Base-by-base conservation (phyloP, 2,797 vertebrate species). In the Phrynocephalus forsythii region DNA sequence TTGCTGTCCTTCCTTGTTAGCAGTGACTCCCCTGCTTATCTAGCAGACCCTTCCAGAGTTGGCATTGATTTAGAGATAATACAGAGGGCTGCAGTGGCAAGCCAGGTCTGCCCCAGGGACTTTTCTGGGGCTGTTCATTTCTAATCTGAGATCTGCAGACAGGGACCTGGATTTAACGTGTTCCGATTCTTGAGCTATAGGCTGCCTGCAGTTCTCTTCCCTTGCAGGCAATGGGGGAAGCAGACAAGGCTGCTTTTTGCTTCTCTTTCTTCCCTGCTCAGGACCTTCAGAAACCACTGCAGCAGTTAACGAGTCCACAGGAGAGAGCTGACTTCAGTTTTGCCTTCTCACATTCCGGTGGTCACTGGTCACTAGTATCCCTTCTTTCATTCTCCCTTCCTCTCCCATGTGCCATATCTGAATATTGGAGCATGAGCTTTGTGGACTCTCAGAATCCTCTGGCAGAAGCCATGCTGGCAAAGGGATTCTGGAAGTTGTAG, bases 1-100 rank as follows among this genome's bases (percentile, higher is more conserved):
- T 84, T 78, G 22, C 44, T 81, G 68, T 16, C 73, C 68, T 60
- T 84, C 77, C 68, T 84, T 68, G 79, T 81, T 88, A 88, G 30
- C 56, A 81, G 6, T 30, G 81, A 48, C 69, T 66, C 15, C 50
- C 22, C 50, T 44, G 30, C 77, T 72, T 81, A 86, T 86, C 78
- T 86, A 16, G 6, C 52, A 80, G 69, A 67, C 69, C 63, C 56
- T 75, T 88, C 69, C 67, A 48, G 82, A 85, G 24, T 52, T 81
- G 38, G 60, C 77, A 85, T n/a, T 66, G 78, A 76, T 80, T 84
- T 28, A 75, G 16, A 22, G 69, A 85, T 88, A 85, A 81, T 44
- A 67, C 24, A 67, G 52, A 20, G 15, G 28, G 66, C 22, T 26
- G 75, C 50, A 38, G 2, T 52, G n/a, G 38, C 33, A 68, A 79